Conservation (phyloP, 2,888 invertebrate genomes). For the Hofmannophila pseudospretella region DNA sequence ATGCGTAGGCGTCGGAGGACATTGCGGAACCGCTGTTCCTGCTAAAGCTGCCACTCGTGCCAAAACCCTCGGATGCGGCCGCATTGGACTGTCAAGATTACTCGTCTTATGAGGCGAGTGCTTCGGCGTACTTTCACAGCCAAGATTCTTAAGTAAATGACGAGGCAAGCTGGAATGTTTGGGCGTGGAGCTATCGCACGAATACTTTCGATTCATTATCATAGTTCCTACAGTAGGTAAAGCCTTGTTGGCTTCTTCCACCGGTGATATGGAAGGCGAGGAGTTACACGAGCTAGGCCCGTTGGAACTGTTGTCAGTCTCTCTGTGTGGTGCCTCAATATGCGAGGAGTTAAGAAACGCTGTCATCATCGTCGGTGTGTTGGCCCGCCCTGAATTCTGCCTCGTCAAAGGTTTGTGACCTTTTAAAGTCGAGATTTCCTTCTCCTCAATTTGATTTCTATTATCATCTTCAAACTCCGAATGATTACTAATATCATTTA, state of each 20-base stretch:
- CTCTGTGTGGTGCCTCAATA: slow-evolving; percentile 46
- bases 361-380: slow-evolving; percentile 69
- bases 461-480: slow-evolving; percentile 73
- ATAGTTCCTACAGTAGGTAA: slow-evolving; percentile 60
- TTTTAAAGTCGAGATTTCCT: slow-evolving; percentile 69
- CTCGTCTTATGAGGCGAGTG: slow-evolving; percentile 55
- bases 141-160: slow-evolving; percentile 61
- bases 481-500: slow-evolving; percentile 67
- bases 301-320: slow-evolving; percentile 51
- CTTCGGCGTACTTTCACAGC: slow-evolving; percentile 61
- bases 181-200: slow-evolving; percentile 60
- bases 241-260: slow-evolving; percentile 47
- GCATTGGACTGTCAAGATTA: slow-evolving; percentile 55
- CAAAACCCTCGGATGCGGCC: slow-evolving; percentile 81
- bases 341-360: slow-evolving; percentile 68
- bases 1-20: slow-evolving; percentile 93
- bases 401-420: slow-evolving; percentile 84
- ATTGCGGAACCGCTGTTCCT: slow-evolving; percentile 80
- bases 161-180: slow-evolving; percentile 68
- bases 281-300: slow-evolving; percentile 64
- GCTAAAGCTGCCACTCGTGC: slow-evolving; percentile 77
- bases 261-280: slow-evolving; percentile 61
- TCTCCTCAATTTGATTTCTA: slow-evolving; percentile 69
- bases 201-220: slow-evolving; percentile 65
- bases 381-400: slow-evolving; percentile 79